Conservation (phyloP, 2,113 vertebrate species). For the Oxyura jamaicensis region DNA sequence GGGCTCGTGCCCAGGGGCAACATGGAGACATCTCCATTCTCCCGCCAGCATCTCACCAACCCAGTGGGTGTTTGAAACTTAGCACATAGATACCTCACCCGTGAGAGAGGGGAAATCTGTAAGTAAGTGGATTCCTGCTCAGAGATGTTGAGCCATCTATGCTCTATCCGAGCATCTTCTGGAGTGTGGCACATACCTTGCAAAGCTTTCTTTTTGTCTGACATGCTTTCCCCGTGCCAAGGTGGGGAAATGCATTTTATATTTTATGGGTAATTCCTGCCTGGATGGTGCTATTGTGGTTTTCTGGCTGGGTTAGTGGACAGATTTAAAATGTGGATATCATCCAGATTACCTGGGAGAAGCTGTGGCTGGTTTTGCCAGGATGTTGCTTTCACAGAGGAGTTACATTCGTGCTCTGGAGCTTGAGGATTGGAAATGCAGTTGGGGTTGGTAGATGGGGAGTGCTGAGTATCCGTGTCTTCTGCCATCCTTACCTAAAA, state of each 20-base stretch:
- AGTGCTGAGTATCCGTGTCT: neutral
- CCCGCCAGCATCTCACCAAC: neutral
- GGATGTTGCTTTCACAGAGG: neutral
- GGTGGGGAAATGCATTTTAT: neutral
- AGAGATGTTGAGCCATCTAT: neutral
- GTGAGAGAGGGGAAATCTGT: conserved; percentile 9
- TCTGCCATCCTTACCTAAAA: neutral
- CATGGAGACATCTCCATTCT: neutral
- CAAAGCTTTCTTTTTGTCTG: neutral
- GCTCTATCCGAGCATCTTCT: neutral
- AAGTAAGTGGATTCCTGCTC: neutral
- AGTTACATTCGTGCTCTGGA: neutral
- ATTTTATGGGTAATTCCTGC: neutral
- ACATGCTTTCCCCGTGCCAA: neutral
- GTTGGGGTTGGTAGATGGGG: neutral
- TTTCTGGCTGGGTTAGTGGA: neutral
- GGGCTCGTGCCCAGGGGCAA: rapidly evolving
- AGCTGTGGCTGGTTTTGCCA: neutral
- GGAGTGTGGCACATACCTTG: neutral
- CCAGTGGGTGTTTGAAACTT: neutral
- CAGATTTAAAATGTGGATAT: neutral
- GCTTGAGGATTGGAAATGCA: neutral
- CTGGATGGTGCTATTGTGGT: neutral
- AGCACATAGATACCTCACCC: neutral
- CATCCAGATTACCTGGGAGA: neutral